Percentiles rank a stretch among this genome's conserved stretches.
Evolutionary conservation across 2,888 invertebrate genomes (phyloP).

Genomic region (Athalia cordata): DNA sequence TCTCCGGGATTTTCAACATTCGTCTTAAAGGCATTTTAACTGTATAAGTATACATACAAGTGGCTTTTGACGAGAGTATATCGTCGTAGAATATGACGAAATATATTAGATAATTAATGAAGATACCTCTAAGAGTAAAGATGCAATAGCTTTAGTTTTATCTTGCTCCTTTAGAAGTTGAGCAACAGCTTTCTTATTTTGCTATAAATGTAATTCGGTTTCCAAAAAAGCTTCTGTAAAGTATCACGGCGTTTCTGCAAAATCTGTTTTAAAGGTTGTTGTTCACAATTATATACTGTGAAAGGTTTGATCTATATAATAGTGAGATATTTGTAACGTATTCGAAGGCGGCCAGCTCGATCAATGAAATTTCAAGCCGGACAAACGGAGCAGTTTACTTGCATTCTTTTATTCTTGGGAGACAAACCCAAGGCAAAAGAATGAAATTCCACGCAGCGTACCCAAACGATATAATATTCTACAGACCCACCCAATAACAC

Average conservation of each 20-base stretch:
- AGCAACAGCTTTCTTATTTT: background rate
- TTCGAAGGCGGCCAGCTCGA: too few relatives aligned
- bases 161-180: background rate
- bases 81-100: background rate
- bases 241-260: too few relatives aligned
- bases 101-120: slow-evolving; percentile 21
- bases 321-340: too few relatives aligned
- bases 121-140: background rate
- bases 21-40: background rate
- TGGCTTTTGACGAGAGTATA: background rate
- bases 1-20: background rate
- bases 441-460: slow-evolving; percentile 20
- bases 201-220: too few relatives aligned
- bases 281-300: too few relatives aligned
- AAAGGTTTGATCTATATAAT: too few relatives aligned
- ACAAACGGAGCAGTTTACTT: slow-evolving; percentile 39
- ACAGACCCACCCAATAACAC: too few relatives aligned
- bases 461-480: background rate
- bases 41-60: background rate
- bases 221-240: too few relatives aligned
- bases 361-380: slow-evolving; percentile 14
- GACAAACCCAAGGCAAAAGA: slow-evolving; percentile 8
- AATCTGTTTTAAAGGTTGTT: too few relatives aligned
- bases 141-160: background rate
- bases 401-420: slow-evolving; percentile 32